These are phyloP conservation scores for Drosophila percnosoma DNA, from an alignment of 2,888 invertebrate species.

Conservation along the genomic window DNA sequence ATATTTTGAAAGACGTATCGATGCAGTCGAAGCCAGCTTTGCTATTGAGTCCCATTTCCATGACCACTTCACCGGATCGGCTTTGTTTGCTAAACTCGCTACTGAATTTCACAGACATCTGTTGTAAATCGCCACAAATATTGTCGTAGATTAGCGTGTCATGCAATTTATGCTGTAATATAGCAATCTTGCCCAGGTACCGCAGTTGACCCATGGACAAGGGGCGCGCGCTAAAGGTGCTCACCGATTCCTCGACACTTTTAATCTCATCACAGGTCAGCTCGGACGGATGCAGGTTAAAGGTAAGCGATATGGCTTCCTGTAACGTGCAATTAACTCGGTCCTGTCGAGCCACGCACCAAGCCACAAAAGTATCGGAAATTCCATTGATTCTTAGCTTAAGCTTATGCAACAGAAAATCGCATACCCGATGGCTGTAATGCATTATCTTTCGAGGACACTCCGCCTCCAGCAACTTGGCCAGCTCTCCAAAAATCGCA, in stretches of 20 bases:
- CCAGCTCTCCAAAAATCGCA: conserved; percentile 38
- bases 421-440: conserved; percentile 62
- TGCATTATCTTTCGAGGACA: conserved; percentile 59
- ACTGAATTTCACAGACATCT: conserved; percentile 51
- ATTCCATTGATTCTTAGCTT: conserved; percentile 47
- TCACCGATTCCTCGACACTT: conserved; percentile 27
- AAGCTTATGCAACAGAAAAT: conserved; percentile 36
- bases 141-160: conserved; percentile 41
- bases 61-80: conserved; percentile 25
- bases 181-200: conserved; percentile 48
- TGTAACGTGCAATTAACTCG: conserved; percentile 24
- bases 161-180: conserved; percentile 48
- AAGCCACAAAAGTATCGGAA: conserved; percentile 57
- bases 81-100: conserved; percentile 15
- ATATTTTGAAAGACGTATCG: conserved; percentile 29
- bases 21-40: conserved; percentile 48
- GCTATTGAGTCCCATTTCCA: conserved; percentile 56
- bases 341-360: conserved; percentile 49
- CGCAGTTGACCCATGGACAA: conserved; percentile 40
- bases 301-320: conserved; percentile 48
- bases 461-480: not conserved
- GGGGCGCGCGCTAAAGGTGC: conserved; percentile 45
- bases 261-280: conserved; percentile 49
- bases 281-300: conserved; percentile 37
- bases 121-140: conserved; percentile 38